Conservation (phyloP, 1,140 invertebrate species). For the Hylaeus anthracinus region DNA sequence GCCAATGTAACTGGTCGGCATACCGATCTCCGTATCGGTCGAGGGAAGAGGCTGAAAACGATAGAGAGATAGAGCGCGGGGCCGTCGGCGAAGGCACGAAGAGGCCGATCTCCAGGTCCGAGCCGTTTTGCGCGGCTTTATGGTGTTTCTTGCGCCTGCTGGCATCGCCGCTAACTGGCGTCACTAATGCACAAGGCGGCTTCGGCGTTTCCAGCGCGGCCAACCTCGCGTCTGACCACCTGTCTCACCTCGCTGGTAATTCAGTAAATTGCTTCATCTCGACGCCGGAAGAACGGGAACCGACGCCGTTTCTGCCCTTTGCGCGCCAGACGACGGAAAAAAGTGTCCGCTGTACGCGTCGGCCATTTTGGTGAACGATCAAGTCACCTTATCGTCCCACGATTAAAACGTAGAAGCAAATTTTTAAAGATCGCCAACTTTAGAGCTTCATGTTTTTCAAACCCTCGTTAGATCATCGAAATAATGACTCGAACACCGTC, state of each 20-base stretch:
- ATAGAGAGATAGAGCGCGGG: conserved; percentile 31
- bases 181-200: conserved; percentile 55
- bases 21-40: conserved; percentile 7
- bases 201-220: conserved; percentile 11
- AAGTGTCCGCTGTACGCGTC: too few species aligned
- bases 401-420: too few species aligned
- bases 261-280: conserved; percentile 44
- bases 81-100: neutral
- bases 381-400: too few species aligned
- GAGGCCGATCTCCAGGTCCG: conserved; percentile 14
- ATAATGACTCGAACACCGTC: too few species aligned
- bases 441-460: too few species aligned
- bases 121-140: conserved; percentile 38
- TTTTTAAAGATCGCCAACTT: too few species aligned
- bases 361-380: too few species aligned
- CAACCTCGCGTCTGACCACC: conserved; percentile 25
- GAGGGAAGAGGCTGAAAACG: neutral
- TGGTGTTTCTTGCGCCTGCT: conserved; percentile 49
- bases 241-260: conserved; percentile 26
- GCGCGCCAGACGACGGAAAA: too few species aligned
- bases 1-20: conserved; percentile 1
- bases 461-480: too few species aligned
- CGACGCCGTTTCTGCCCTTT: too few species aligned
- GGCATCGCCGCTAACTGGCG: conserved; percentile 53
- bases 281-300: neutral